phyloP scores from a whole-genome alignment of 2,797 vertebrate species.

The Labeo calbasu region DNA sequence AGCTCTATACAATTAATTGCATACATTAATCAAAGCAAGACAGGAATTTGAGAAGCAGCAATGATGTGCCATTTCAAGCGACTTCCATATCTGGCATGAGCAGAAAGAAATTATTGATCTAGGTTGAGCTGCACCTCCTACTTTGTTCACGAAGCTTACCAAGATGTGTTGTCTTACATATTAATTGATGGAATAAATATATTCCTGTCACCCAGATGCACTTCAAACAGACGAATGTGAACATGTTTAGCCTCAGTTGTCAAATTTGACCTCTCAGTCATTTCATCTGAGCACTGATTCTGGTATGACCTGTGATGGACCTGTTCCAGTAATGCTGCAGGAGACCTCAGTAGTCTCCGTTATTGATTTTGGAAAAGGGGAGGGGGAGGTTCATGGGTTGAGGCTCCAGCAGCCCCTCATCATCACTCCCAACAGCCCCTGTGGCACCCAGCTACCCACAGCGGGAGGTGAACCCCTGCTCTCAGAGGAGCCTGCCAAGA shows the following conservation, averaged over 20 bases:
- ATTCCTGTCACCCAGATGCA: constrained; percentile 18
- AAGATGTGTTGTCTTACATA: constrained; percentile 36
- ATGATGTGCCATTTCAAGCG: constrained; percentile 19
- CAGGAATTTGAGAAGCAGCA: not conserved
- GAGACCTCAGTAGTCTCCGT: constrained; percentile 37
- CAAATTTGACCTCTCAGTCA: constrained; percentile 41
- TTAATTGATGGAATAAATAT: constrained; percentile 13
- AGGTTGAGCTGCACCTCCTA: constrained; percentile 15
- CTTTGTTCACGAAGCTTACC: constrained; percentile 15
- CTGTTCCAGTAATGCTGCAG: constrained; percentile 44
- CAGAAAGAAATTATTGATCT: constrained; percentile 29
- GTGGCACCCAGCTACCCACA: constrained; percentile 45
- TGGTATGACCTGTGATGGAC: constrained; percentile 48
- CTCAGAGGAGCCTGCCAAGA: constrained; percentile 37
- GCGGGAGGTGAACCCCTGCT: constrained; percentile 32
- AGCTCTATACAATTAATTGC: not conserved
- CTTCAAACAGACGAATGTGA: constrained; percentile 42
- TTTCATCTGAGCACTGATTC: constrained; percentile 32
- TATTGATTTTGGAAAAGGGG: constrained; percentile 45
- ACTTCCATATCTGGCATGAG: constrained; percentile 23
- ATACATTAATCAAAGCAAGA: constrained; percentile 14
- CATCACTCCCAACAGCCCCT: constrained; percentile 49
- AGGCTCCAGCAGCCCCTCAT: constrained; percentile 45
- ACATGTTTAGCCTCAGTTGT: constrained; percentile 39
- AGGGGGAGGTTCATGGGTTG: constrained; percentile 40